Conservation (phyloP, 1,140 invertebrate genomes). For the Ectropis grisescens region DNA sequence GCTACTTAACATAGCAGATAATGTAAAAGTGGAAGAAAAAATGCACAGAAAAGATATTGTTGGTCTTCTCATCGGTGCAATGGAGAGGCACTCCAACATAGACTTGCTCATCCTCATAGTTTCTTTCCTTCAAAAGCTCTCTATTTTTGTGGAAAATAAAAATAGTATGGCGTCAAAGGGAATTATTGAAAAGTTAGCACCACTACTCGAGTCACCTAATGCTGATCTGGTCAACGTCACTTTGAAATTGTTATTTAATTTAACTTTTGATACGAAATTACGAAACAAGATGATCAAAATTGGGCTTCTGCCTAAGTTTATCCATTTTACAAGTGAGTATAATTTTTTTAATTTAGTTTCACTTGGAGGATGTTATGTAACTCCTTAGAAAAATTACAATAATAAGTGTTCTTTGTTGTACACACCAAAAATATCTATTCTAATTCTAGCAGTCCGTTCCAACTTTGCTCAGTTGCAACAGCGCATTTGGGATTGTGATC, state of each 20-base stretch:
- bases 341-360: no score
- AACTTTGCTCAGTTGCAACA: no score
- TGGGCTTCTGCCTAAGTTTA: slow-evolving; percentile 90
- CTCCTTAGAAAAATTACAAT: no score
- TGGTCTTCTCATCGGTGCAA: slow-evolving; percentile 86
- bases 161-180: slow-evolving; percentile 87
- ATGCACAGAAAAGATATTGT: slow-evolving; percentile 96
- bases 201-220: slow-evolving; percentile 79
- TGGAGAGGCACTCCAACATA: slow-evolving; percentile 87
- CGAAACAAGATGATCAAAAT: slow-evolving; percentile 91
- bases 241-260: slow-evolving; percentile 92
- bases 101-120: slow-evolving; percentile 93
- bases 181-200: slow-evolving; percentile 82
- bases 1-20: slow-evolving; percentile 95
- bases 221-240: slow-evolving; percentile 89
- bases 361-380: no score
- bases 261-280: slow-evolving; percentile 94
- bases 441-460: no score
- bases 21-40: slow-evolving; percentile 95
- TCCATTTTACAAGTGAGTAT: slow-evolving; percentile 88
- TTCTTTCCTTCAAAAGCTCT: slow-evolving; percentile 95
- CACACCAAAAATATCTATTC: no score
- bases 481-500: no score
- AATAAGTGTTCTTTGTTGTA: no score
- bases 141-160: slow-evolving; percentile 95